Conservation (phyloP, 2,797 vertebrate species). For the Phoxinus dragarum region DNA sequence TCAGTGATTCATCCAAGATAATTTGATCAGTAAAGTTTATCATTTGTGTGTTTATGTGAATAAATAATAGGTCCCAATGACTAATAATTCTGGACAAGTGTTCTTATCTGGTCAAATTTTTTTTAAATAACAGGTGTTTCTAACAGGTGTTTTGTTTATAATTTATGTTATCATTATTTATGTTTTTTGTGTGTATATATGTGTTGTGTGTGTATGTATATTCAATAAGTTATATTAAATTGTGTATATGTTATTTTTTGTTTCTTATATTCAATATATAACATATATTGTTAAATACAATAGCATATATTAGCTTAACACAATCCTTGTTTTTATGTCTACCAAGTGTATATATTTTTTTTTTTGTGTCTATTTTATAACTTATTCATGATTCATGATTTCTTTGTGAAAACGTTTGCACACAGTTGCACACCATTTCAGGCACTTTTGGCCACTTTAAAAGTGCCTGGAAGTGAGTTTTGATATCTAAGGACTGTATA, state of each 20-base stretch:
- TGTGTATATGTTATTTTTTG: not conserved
- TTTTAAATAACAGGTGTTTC: not conserved
- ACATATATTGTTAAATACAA: too few species aligned
- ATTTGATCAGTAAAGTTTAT: constrained; percentile 40
- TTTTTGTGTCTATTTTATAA: not conserved
- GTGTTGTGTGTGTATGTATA: not conserved
- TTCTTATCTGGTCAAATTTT: not conserved
- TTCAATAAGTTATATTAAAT: not conserved
- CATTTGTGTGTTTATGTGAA: constrained; percentile 16
- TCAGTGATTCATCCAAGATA: constrained; percentile 16
- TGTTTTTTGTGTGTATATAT: not conserved
- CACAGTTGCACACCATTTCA: not conserved
- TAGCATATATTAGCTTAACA: not conserved
- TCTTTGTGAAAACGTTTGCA: not conserved
- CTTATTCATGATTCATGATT: not conserved
- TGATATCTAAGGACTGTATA: not conserved
- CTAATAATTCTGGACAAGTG: not conserved
- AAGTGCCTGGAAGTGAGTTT: not conserved
- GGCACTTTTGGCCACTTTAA: not conserved
- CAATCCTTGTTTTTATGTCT: not conserved
- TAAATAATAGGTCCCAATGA: not conserved
- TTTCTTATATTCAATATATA: not conserved
- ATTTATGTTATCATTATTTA: not conserved
- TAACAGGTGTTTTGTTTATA: not conserved
- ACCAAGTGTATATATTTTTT: not conserved